Base-by-base conservation (phyloP, 2,113 vertebrate genomes). In the Oncorhynchus tshawytscha region DNA sequence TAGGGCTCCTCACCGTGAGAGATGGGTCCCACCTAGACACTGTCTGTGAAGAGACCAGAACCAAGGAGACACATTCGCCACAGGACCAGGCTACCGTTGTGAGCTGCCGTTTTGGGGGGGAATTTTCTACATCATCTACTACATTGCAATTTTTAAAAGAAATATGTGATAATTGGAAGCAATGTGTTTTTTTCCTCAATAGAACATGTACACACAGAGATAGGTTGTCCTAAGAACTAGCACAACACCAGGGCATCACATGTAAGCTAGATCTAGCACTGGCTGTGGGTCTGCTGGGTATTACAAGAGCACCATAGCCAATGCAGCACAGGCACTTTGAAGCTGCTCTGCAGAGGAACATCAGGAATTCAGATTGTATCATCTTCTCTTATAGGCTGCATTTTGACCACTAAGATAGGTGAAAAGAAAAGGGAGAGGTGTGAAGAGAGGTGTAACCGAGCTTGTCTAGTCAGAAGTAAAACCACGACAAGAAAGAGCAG, bases 281-380 rank as follows among this genome's bases (percentile, higher is more conserved):
- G 39, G 39, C 39, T 39, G 75, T 72, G 86, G 93, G 82, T 95
- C 95, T 95, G 94, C 93, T 78, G 80, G 90, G 87, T 93, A 89
- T 89, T 78, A 88, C 76, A 0, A 18, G 75, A 78, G 90, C 86
- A 84, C 90, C 89, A 87, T 77, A 90, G 39, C 91, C 89, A 75
- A 93, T 88, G 85, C 92, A 84, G 92, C 79, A 84, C 88, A 59
- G 49, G 1, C 67, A 5, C 79, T 95, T 96, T 95, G 95, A 96
- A 94, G 94, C 83, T 84, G 6, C 79, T 69, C 86, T 91, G 95
- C 94, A 92, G 94, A 95, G 93, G 88, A 84, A 87, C 89, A 94
- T 95, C 94, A 95, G 94, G 95, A 94, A 96, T 95, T 92, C 94
- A 91, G 89, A 94, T 45, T 93, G 86, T 74, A 29, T 73, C 70